Evolutionary conservation across 2,888 invertebrate species (phyloP).

Genomic region (Sinodicranocentrus sp.): DNA sequence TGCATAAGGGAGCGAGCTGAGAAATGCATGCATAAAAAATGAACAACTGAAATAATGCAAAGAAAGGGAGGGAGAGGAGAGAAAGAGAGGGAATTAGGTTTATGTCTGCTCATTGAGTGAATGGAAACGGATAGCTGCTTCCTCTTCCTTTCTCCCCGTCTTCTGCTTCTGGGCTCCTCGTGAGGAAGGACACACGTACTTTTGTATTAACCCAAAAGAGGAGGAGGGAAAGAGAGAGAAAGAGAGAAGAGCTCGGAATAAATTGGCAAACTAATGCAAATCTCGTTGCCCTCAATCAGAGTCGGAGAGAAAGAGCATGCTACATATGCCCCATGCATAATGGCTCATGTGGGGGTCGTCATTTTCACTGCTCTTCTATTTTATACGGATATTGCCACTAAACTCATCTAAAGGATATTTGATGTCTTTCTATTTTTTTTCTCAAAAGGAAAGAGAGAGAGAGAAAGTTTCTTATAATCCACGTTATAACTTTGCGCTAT

Average conservation of each 20-base stretch:
- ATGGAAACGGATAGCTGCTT: slow-evolving; percentile 56
- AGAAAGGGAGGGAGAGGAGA: not conserved
- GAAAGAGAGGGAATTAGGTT: slow-evolving; percentile 47
- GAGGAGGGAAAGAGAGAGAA: slow-evolving; percentile 21
- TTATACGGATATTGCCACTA: slow-evolving; percentile 68
- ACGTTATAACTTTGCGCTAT: slow-evolving; percentile 62
- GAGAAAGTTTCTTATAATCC: slow-evolving; percentile 51
- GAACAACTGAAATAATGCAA: slow-evolving; percentile 61
- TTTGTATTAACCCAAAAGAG: slow-evolving; percentile 42
- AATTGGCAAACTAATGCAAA: slow-evolving; percentile 68
- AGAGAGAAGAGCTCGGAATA: slow-evolving; percentile 42
- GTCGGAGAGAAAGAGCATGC: slow-evolving; percentile 37
- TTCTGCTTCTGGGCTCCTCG: slow-evolving; percentile 18
- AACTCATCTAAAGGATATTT: slow-evolving; percentile 69
- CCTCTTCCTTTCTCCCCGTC: slow-evolving; percentile 33
- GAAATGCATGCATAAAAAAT: slow-evolving; percentile 53
- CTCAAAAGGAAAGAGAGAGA: slow-evolving; percentile 21
- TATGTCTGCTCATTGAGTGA: slow-evolving; percentile 53
- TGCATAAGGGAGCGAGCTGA: slow-evolving; percentile 33
- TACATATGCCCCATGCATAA: slow-evolving; percentile 60
- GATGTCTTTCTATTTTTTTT: slow-evolving; percentile 64
- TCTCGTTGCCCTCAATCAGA: slow-evolving; percentile 67
- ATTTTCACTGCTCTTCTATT: slow-evolving; percentile 68
- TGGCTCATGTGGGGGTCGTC: slow-evolving; percentile 69
- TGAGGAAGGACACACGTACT: slow-evolving; percentile 52